Conservation (phyloP, 2,888 invertebrate genomes). For the Nephrotoma appendiculata region DNA sequence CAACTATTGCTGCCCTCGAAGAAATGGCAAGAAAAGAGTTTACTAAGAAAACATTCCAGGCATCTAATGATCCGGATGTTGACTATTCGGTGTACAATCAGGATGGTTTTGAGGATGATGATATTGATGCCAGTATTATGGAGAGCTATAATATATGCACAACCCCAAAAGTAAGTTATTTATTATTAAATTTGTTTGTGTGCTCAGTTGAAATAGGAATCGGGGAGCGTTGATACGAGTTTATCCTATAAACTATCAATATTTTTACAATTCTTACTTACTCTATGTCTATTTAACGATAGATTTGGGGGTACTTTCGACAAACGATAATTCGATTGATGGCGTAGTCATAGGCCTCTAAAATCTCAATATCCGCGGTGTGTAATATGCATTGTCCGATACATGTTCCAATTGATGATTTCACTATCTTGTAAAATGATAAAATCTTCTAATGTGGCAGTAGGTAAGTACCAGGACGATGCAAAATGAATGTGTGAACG, state of each 20-base stretch:
- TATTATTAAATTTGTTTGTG: neutral
- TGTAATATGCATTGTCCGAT: no score
- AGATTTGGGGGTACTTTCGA: neutral
- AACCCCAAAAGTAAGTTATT: slow-evolving; percentile 25
- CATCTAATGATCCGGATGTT: slow-evolving; percentile 12
- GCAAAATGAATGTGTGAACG: no score
- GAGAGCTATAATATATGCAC: slow-evolving; percentile 18
- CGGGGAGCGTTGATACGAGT: no score
- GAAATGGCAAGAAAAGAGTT: slow-evolving; percentile 50
- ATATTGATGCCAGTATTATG: slow-evolving; percentile 18
- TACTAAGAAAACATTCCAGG: slow-evolving; percentile 15
- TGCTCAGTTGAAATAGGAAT: neutral
- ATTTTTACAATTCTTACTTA: no score
- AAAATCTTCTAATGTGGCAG: no score
- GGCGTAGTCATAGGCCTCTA: neutral
- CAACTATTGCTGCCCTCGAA: slow-evolving; percentile 42
- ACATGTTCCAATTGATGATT: no score
- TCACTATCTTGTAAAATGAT: no score
- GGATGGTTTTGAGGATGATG: slow-evolving; percentile 8
- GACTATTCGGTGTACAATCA: slow-evolving; percentile 6
- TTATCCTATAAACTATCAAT: no score
- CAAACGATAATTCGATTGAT: neutral
- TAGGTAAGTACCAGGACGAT: no score
- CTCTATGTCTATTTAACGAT: neutral
- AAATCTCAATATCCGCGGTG: no score